A percentile compares a stretch with the other conserved stretches of the same genome.
These are phyloP conservation scores for Myrmophylax atrothorax DNA, from an alignment of 2,113 vertebrate species.

Conservation along the genomic window DNA sequence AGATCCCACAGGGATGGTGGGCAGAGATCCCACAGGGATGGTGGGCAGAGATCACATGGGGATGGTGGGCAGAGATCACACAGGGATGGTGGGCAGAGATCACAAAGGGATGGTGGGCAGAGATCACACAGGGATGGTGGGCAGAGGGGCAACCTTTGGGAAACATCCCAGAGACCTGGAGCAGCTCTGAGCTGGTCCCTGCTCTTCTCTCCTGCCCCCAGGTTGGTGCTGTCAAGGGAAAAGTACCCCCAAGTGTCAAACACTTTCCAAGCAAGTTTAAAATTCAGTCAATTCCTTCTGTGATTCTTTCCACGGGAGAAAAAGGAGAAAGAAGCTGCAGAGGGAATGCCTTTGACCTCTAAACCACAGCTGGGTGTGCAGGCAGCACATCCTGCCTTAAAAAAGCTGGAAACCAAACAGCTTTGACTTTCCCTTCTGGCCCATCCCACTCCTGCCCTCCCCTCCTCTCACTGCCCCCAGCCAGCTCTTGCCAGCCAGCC, in stretches of 20 bases:
- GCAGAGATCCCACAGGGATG: too few species aligned
- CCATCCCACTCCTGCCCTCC: not conserved
- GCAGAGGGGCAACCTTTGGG: not conserved
- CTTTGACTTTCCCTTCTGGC: not conserved
- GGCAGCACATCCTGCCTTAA: not conserved
- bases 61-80: too few species aligned
- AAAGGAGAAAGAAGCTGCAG: not conserved
- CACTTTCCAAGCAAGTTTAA: not conserved
- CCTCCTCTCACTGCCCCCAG: not conserved
- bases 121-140: rapidly evolving
- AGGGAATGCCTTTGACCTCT: not conserved
- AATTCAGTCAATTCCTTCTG: not conserved
- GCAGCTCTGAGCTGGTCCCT: not conserved
- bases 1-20: too few species aligned
- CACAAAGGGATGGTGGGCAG: not conserved
- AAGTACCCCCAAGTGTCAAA: not conserved
- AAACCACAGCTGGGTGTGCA: not conserved
- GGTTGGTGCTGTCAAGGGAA: too few species aligned
- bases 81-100: too few species aligned
- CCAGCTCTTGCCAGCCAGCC: not conserved
- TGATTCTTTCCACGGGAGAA: not conserved
- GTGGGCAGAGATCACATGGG: too few species aligned
- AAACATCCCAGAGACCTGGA: not conserved
- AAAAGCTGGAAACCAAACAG: not conserved
- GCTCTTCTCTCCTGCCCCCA: not conserved